Evolutionary conservation across 64 coral and sea anemone species (phyloP).

Genomic region (Actinia equina): DNA sequence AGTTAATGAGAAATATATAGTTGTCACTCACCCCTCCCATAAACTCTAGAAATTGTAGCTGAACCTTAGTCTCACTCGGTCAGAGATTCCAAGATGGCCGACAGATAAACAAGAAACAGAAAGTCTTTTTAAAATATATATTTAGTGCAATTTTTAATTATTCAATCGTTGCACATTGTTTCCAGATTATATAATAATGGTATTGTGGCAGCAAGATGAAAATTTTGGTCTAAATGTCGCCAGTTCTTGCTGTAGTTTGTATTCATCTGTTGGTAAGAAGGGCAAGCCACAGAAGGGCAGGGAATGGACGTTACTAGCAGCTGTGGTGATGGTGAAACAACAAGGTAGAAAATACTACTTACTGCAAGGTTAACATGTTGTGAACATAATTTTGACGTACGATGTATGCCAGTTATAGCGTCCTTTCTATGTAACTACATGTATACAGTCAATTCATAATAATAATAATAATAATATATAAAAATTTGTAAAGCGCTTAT

Average conservation of each 20-base stretch:
- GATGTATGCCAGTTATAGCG: too few species aligned
- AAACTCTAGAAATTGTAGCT: background rate
- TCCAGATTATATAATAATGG: background rate
- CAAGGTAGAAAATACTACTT: constrained; percentile 17
- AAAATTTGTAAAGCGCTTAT: too few species aligned
- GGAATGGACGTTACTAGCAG: constrained; percentile 89
- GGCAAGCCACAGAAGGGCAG: constrained; percentile 69
- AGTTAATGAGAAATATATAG: background rate
- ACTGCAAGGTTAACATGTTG: background rate
- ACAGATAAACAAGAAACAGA: background rate
- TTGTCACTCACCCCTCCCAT: background rate
- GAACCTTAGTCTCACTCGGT: background rate
- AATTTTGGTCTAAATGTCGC: constrained; percentile 57
- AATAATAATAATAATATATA: too few species aligned
- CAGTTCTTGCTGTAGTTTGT: constrained; percentile 58
- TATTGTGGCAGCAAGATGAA: constrained; percentile 42
- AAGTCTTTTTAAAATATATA: background rate
- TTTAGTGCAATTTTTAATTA: too few species aligned
- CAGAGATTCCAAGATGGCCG: constrained; percentile 51
- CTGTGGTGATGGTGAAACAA: constrained; percentile 63
- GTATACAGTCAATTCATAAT: too few species aligned
- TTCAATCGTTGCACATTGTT: background rate
- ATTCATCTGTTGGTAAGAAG: constrained; percentile 72
- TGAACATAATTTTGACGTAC: too few species aligned
- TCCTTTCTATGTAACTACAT: too few species aligned